Evolutionary conservation across 2,797 vertebrate species (phyloP), one percentile per base, ranked within the genome.

Genomic region (Pipistrellus pygmaeus): DNA sequence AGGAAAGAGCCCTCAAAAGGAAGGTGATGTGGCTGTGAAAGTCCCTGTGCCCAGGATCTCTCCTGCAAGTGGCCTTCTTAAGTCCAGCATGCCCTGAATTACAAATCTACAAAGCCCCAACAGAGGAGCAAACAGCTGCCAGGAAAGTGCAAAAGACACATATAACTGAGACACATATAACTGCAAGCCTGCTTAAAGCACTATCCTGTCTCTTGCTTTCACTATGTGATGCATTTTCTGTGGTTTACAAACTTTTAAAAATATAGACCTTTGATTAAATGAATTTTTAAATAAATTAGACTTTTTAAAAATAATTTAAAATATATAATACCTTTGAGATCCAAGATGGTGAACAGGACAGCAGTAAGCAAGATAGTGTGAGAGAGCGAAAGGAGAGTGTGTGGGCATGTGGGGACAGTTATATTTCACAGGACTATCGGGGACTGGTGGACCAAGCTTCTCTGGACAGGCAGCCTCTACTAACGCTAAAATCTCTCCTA

Each of bases 211-310:
- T 76, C 75, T 83, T 91, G 76, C 32, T 90, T 78, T 91, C 51
- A 38, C 51, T 75, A 23, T 35, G 27, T 6, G 30, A 62, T 82
- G 3, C 20, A 85, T 90, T 93, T 93, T 73, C 62, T 88, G 66
- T 32, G 85, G n/a, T 35, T 64, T 6, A 81, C 13, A 77, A 73
- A 30, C 3, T 60, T 69, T 80, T 68, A 11, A 46, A 76, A 90
- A 73, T 23, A 6, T 2, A 80, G 51, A 85, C 23, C 44, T 75
- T 66, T 72, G 20, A 83, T 66, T 55, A 72, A 71, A 68, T 69
- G 20, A 55, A 85, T 73, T 88, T 86, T 69, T 78, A 88, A 92
- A 77, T 90, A 60, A 69, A 80, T 41, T 3, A 55, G 20, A 75
- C 55, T 1, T 80, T 71, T 60, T 0, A 5, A 64, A 75, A 72